phyloP scores from a whole-genome alignment of 2,888 invertebrate species.

The Teinopalpus imperialis region DNA sequence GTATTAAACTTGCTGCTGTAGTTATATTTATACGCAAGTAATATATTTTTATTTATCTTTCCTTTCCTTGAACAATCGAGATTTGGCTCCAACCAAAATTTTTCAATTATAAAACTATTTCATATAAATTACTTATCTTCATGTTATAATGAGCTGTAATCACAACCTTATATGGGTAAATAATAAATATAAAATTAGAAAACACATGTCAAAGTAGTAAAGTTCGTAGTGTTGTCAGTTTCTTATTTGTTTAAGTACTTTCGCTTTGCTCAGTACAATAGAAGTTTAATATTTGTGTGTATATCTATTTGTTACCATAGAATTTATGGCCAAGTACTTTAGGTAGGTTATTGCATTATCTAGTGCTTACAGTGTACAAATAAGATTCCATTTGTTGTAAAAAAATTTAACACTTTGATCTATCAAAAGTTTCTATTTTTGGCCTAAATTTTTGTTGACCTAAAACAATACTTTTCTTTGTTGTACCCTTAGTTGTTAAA shows the following conservation, averaged over 20 bases:
- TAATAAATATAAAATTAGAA: too few species aligned
- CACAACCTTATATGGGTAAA: too few species aligned
- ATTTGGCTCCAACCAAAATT: constrained; percentile 68
- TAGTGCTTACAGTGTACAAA: constrained; percentile 68
- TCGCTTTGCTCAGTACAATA: constrained; percentile 67
- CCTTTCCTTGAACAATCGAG: constrained; percentile 40
- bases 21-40: constrained; percentile 60
- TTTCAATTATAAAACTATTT: too few species aligned
- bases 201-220: too few species aligned
- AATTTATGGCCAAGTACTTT: constrained; percentile 74
- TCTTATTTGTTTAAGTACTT: constrained; percentile 36
- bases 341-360: constrained; percentile 64
- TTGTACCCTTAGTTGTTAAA: constrained; percentile 44
- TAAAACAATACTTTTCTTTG: constrained; percentile 40
- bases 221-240: constrained; percentile 29
- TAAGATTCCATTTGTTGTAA: constrained; percentile 52
- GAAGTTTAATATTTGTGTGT: constrained; percentile 53
- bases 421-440: constrained; percentile 41
- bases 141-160: too few species aligned
- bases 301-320: constrained; percentile 77
- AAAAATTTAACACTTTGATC: constrained; percentile 34
- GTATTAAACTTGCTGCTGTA: constrained; percentile 63
- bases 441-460: constrained; percentile 44
- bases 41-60: constrained; percentile 64
- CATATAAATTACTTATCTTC: too few species aligned